phyloP scores from a whole-genome alignment of 2,797 vertebrate genomes.

The Scomberomorus guttatus region DNA sequence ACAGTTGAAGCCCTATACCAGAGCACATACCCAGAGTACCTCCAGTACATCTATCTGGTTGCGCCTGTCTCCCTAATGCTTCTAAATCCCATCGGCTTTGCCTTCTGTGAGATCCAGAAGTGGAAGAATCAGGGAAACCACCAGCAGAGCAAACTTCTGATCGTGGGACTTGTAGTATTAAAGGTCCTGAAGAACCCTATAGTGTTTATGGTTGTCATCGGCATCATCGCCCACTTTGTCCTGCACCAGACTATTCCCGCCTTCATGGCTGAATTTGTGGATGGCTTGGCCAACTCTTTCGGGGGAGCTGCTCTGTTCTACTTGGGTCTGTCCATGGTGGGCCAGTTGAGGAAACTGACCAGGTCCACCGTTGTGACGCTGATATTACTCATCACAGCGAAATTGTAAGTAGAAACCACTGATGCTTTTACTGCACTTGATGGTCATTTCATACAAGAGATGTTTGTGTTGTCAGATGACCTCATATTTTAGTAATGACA shows the following conservation, averaged over 20 bases:
- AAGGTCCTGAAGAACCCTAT: constrained; percentile 93
- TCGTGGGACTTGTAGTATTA: constrained; percentile 89
- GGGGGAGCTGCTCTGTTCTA: constrained; percentile 98
- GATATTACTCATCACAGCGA: constrained; percentile 96
- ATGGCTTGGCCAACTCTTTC: constrained; percentile 95
- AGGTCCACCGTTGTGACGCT: constrained; percentile 92
- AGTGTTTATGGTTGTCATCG: constrained; percentile 97
- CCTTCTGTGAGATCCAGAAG: constrained; percentile 96
- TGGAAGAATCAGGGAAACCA: constrained; percentile 88
- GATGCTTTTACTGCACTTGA: neutral
- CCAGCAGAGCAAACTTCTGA: constrained; percentile 89
- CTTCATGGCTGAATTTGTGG: constrained; percentile 94
- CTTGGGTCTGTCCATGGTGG: constrained; percentile 97
- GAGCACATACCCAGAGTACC: constrained; percentile 93
- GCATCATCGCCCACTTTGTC: constrained; percentile 93
- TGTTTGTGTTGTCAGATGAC: neutral
- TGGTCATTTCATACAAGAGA: neutral
- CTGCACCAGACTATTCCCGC: constrained; percentile 91
- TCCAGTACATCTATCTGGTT: constrained; percentile 98
- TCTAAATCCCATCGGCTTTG: constrained; percentile 96
- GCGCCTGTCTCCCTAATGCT: constrained; percentile 97
- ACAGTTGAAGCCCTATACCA: constrained; percentile 83
- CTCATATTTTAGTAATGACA: constrained; percentile 11
- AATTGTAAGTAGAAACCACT: constrained; percentile 91
- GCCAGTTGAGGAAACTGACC: constrained; percentile 93